These are phyloP conservation scores for Zoanthus sociatus DNA, from an alignment of 92 coral and sea anemone species.

Conservation along the genomic window DNA sequence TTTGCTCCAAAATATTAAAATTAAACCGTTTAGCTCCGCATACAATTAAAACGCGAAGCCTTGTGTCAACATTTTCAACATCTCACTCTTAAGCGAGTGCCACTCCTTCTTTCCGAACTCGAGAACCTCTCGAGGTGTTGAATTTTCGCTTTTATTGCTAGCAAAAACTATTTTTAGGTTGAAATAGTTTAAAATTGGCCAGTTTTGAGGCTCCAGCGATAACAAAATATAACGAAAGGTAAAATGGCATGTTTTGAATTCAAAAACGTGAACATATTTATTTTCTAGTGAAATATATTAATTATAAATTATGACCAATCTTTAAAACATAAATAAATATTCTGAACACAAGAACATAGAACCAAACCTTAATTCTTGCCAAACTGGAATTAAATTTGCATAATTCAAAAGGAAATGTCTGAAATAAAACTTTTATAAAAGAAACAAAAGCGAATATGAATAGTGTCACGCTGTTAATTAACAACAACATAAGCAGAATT, in stretches of 20 bases:
- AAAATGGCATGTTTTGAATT: too few relatives aligned
- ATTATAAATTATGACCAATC: background rate
- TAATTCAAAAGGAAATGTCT: background rate
- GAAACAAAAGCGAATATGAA: background rate
- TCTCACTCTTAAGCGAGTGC: background rate
- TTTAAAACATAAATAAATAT: background rate
- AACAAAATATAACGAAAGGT: too few relatives aligned
- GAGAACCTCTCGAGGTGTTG: background rate
- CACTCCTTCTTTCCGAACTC: background rate
- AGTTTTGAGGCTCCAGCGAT: too few relatives aligned
- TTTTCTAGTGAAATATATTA: background rate
- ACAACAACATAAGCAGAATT: background rate
- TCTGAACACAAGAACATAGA: background rate
- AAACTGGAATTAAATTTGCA: background rate
- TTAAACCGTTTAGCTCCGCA: background rate
- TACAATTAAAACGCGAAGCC: background rate
- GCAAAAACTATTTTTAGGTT: too few relatives aligned
- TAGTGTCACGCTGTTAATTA: background rate
- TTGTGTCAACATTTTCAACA: background rate
- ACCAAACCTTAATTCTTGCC: background rate
- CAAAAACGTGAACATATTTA: background rate
- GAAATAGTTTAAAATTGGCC: too few relatives aligned
- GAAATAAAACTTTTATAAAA: background rate
- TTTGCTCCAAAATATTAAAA: background rate
- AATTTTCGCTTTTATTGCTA: too few relatives aligned